Base-by-base conservation (phyloP, 2,888 invertebrate genomes). In the Pegoplata infirma region DNA sequence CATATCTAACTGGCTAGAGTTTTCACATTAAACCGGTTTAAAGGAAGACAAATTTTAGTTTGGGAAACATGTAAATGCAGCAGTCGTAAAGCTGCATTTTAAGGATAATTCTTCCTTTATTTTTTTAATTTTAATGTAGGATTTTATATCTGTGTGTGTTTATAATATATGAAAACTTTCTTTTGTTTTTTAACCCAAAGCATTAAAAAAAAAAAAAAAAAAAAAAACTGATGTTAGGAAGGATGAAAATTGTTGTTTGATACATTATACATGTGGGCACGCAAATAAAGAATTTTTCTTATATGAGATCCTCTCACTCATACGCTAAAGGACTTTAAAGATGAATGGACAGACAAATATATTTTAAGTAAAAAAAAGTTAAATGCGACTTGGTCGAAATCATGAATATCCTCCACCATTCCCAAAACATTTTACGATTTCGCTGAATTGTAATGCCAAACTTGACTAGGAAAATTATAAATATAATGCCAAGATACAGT, bases 191-290 rank as follows among this genome's bases (percentile, higher is more conserved):
- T 32, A 28, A 28, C 40, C 17, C 23, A 49, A 49, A 58, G 10
- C 49, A 58, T 58, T 23, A 49, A 32, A 59, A 59, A 59, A 19
- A 28, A n/a, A n/a, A n/a, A n/a, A n/a, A n/a, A n/a, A n/a, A n/a
- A n/a, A n/a, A n/a, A n/a, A n/a, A n/a, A n/a, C n/a, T 28, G 46
- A 61, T 21, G 46, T 16, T 44, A n/a, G 32, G 14, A 63, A 49
- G 49, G 19, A 63, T 51, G 21, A 32, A 21, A 21, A 12, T 21
- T n/a, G 14, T 40, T 64, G 10, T 17, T 36, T 28, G 40, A 74
- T 74, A 74, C 49, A 74, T 78, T 74, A 78, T 78, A 64, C 59
- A 78, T 78, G 74, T 78, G 78, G 68, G 59, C 58, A 74, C 25
- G 40, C 44, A 77, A 55, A 44, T 47, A 32, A 47, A 17, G 32